Base-by-base conservation (phyloP, 2,797 vertebrate species). In the Phataginus tricuspis region DNA sequence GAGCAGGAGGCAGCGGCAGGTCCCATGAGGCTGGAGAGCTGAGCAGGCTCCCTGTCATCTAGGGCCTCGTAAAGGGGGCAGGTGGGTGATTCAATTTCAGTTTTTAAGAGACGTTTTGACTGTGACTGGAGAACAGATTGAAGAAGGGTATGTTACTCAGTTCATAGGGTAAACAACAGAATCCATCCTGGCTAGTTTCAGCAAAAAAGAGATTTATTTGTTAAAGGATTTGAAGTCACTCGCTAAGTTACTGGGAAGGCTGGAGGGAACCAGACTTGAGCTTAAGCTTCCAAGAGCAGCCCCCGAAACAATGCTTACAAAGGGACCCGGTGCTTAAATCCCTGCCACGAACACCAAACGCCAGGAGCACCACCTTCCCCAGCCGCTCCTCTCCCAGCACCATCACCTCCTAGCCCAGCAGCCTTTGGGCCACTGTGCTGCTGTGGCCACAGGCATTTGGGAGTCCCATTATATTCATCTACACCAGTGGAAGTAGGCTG, bases 21-120 rank as follows among this genome's bases (percentile, higher is more conserved):
- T 5, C 0, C 1, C 27, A 18, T 4, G 6, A 64, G 4, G 27
- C 0, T 3, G 27, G 4, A 0, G 39, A 25, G 23, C 71, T 19
- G 55, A 37, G 51, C 2, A 3, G 59, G 11, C 12, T 51, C 45
- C 42, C n/a, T 1, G 0, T 37, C 16, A n/a, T 14, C 14, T 27
- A 25, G 61, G 45, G 39, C 59, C 66, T 75, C 21, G 29, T 15
- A 31, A 0, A 18, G 79, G 72, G 66, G 66, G 11, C 21, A 14
- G 71, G 39, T 0, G n/a, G 29, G 39, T 3, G 4, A 5, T 15
- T 19, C 27, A 51, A 53, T 77, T 63, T 51, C 57, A 31, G 74
- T 61, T 63, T 57, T 39, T n/a, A 80, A 29, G 71, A 85, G 85
- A 45, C 21, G 6, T 75, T 63, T 72, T 37, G 51, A 61, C 59